Evolutionary conservation across 2,797 vertebrate species (phyloP), one percentile per base, ranked within the genome.

Genomic region (Pterois miles): DNA sequence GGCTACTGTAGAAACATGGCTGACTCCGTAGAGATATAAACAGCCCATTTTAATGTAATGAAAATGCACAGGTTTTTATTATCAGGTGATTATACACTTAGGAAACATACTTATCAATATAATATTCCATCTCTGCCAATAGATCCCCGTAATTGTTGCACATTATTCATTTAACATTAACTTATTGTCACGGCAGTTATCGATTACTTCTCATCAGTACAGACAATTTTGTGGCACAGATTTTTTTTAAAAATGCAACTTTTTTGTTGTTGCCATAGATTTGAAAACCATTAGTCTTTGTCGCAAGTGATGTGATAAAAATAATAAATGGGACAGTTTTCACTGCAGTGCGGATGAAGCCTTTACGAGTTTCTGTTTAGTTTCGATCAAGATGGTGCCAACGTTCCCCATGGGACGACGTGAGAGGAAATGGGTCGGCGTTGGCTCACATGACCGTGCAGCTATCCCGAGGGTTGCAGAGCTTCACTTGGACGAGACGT

Each of bases 381-480:
- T 76, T 83, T 71, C 65, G 68, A 71, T 81, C 58, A 76, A 69
- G 75, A 81, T 53, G 8, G 43, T 65, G 65, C 57, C 71, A 78
- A 60, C 64, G 7, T 83, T 79, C 78, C 82, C 84, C 8, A 2
- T 25, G 80, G 81, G 64, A 80, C 69, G 33, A 63, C 70, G 80
- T 57, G 68, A 63, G 65, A 74, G 67, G 78, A 88, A 89, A 78
- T 64, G 76, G 87, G 87, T 84, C 72, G 57, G 65, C 33, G 63
- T 54, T 60, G 70, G 84, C 75, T 89, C 83, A 78, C 70, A 84
- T 78, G 69, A 78, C 74, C 34, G 2, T n/a, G 56, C 74, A 65
- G 46, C 60, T 74, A 31, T 79, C 85, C 81, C 52, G 29, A 74
- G 79, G 90, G 71, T 31, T 62, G 33, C 70, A 54, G 81, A 82